Percentiles rank a stretch among this genome's conserved stretches.
phyloP scores from a whole-genome alignment of 2,888 invertebrate species.

The Neoitamus cyanurus region DNA sequence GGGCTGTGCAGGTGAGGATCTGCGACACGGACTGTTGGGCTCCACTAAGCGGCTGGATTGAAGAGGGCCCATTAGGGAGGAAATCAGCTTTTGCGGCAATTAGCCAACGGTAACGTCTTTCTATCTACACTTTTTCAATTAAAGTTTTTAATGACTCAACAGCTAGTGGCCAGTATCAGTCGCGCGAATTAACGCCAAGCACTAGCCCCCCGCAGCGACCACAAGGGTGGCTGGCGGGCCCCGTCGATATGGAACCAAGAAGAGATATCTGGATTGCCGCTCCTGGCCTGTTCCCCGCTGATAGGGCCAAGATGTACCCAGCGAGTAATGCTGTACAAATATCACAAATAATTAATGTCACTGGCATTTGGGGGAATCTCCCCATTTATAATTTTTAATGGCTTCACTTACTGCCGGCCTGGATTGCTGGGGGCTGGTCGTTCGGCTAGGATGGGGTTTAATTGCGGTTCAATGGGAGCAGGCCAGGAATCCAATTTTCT shows the following conservation, averaged over 20 bases:
- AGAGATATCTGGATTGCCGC: neutral
- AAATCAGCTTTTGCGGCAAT: slow-evolving; percentile 37
- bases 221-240: too few species aligned
- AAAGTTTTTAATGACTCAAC: slow-evolving; percentile 44
- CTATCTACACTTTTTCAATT: slow-evolving; percentile 31
- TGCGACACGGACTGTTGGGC: neutral
- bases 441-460: neutral
- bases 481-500: neutral
- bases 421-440: neutral
- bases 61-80: slow-evolving; percentile 16
- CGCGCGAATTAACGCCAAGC: neutral
- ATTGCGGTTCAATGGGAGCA: neutral
- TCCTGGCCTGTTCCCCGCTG: neutral
- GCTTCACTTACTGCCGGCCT: neutral
- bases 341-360: slow-evolving; percentile 38
- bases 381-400: slow-evolving; percentile 40
- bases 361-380: slow-evolving; percentile 26
- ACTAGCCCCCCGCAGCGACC: neutral
- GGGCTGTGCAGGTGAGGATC: neutral
- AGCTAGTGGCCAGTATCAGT: neutral
- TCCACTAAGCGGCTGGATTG: neutral
- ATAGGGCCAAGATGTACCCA: neutral
- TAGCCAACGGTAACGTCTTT: slow-evolving; percentile 27
- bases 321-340: slow-evolving; percentile 27
- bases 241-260: neutral